These are phyloP conservation scores for Copidosoma aretas DNA, from an alignment of 2,888 invertebrate genomes.

Conservation along the genomic window DNA sequence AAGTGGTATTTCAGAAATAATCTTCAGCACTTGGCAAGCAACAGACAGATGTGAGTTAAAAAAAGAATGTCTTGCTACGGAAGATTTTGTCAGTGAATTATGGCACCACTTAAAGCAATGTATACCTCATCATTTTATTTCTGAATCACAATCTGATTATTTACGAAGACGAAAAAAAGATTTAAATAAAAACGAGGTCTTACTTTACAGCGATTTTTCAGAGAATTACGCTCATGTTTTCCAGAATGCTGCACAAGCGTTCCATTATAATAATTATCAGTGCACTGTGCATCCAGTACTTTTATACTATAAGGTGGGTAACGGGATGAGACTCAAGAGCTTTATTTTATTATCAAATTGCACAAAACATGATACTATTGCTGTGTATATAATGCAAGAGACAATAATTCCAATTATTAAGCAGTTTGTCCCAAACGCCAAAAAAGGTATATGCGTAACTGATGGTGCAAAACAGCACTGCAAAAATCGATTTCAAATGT, in stretches of 20 bases:
- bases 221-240: background rate
- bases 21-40: slow-evolving; percentile 5
- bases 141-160: slow-evolving; percentile 15
- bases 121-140: slow-evolving; percentile 25
- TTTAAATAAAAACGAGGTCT: background rate
- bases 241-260: background rate
- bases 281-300: slow-evolving; percentile 1
- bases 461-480: slow-evolving; percentile 34
- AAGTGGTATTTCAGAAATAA: background rate
- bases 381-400: slow-evolving; percentile 7
- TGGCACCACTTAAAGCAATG: slow-evolving; percentile 9
- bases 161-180: slow-evolving; percentile 1
- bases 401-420: slow-evolving; percentile 10
- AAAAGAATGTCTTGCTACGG: background rate
- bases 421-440: background rate
- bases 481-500: slow-evolving; percentile 30
- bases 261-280: slow-evolving; percentile 4
- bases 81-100: slow-evolving; percentile 27
- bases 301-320: background rate
- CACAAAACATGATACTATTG: too few relatives aligned
- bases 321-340: background rate
- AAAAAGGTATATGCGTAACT: slow-evolving; percentile 32
- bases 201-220: background rate
- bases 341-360: too few relatives aligned
- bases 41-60: slow-evolving; percentile 6